Evolutionary conservation across 2,888 invertebrate species (phyloP), one percentile per base, ranked within the genome.

Genomic region (Acanthacorydalis orientalis): DNA sequence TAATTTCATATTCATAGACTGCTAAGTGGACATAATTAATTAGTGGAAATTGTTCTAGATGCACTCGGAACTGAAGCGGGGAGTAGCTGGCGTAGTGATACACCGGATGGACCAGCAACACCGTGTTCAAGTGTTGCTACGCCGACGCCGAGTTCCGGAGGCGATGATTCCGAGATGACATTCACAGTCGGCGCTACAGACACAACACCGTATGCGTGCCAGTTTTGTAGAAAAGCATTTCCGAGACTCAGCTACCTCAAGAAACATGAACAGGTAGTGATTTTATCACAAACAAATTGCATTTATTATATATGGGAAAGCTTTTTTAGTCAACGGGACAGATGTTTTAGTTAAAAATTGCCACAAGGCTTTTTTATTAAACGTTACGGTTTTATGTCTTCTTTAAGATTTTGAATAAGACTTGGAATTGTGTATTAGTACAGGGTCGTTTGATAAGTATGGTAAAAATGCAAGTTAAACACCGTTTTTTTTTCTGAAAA

Each of bases 151-250:
- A 73, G 74, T 34, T 77, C 77, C 60, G 78, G 75, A 49, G 75
- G 75, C 55, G 74, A 72, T 41, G 80, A 80, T 55, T 70, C 71
- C 37, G 73, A 75, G 51, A 70, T 78, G 42, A 73, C 75, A 44
- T 80, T 73, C 65, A 78, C 78, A 23, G 72, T 78, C 54, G 80
- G 79, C 43, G 75, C 77, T 52, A 78, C 78, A 15, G 81, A 81
- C 57, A 54, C 77, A 64, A 83, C 88, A 54, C 89, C 89, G 51
- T 87, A 89, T 73, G 82, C 84, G 61, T 91, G 90, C 69, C 85
- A 85, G 68, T 90, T 86, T 71, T 92, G 91, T 71, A 86, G 90
- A 62, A 85, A 88, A 65, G 86, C 89, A 54, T 91, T 90, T 68
- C 83, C 89, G 14, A 75, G 88, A 56, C 79, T 85, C 54, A 84